Base-by-base conservation (phyloP, 1,140 invertebrate species). In the Sitodiplosis mosellana region DNA sequence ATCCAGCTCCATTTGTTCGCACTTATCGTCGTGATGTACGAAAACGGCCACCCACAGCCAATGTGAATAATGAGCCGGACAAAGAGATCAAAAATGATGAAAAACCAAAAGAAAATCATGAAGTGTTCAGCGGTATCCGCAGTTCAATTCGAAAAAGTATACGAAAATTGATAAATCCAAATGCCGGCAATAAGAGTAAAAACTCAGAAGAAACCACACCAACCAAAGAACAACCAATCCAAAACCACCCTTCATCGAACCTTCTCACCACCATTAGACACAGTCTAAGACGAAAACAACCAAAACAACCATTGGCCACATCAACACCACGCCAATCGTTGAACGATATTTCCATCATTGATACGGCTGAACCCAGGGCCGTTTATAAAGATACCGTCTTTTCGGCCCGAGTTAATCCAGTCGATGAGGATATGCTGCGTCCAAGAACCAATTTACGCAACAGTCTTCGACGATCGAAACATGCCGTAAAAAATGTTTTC, bases 121-220 rank as follows among this genome's bases (percentile, higher is more conserved):
- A 17, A 14, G 17, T n/a, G 5, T n/a, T n/a, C 12, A 38, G 21
- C 17, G 43, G 20, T 6, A 51, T 64, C 2, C 53, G 54, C 14
- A 51, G 53, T 27, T 56, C 60, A 41, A 60, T 64, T 48, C 54
- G 62, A 1, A 61, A 61, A 45, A 62, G 60, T 40, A 58, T 64
- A 37, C 51, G 62, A 6, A 54, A 55, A 8, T 50, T 63, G 1
- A 61, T 62, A 46, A 57, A 60, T 53, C 55, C 57, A n/a, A 41
- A 41, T 4, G 18, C 19, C 18, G 27, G 37, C 18, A 41, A 42
- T 15, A 47, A 48, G 17, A 36, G 48, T 49, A 37, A 43, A 36
- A 18, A 0, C 51, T 44, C 36, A 40, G 37, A 47, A 8, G 10
- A 48, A n/a, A n/a, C 44, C 14, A 50, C 8, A 22, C 21, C 1